These are phyloP conservation scores for Cryptus armator DNA, from an alignment of 2,888 invertebrate genomes.

Conservation along the genomic window DNA sequence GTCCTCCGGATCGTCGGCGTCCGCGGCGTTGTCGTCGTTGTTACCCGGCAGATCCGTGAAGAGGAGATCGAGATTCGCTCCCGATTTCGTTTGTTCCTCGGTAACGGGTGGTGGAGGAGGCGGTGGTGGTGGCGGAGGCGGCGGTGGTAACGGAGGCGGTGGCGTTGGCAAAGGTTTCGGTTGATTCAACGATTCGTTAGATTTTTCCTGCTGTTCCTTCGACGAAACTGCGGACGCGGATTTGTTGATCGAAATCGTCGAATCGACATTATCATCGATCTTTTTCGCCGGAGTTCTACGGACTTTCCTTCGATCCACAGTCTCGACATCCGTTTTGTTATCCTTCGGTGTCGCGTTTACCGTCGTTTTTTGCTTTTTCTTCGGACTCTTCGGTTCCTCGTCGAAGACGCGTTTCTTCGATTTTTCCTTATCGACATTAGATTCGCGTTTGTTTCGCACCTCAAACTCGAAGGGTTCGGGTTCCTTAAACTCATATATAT, in stretches of 20 bases:
- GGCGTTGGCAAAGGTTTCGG: constrained; percentile 72
- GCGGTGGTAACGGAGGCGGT: constrained; percentile 63
- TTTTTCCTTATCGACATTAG: constrained; percentile 80
- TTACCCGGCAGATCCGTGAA: constrained; percentile 85
- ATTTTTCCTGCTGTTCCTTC: constrained; percentile 86
- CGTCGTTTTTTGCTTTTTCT: constrained; percentile 81
- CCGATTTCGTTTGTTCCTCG: constrained; percentile 70
- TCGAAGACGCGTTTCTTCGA: constrained; percentile 82
- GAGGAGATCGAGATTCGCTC: constrained; percentile 81
- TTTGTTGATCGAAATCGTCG: constrained; percentile 69
- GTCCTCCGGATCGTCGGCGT: constrained; percentile 87
- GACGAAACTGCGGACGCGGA: constrained; percentile 71
- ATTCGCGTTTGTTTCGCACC: constrained; percentile 85
- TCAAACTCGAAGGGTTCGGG: constrained; percentile 95
- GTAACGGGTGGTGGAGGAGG: constrained; percentile 51
- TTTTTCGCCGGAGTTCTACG: constrained; percentile 73
- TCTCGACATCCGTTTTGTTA: constrained; percentile 51
- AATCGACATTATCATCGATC: constrained; percentile 64
- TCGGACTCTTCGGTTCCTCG: constrained; percentile 82
- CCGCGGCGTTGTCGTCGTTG: constrained; percentile 77
- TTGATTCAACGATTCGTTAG: constrained; percentile 84
- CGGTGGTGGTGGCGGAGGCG: constrained; percentile 53
- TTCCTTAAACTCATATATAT: constrained; percentile 95
- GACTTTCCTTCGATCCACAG: constrained; percentile 68
- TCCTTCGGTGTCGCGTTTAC: constrained; percentile 71